Evolutionary conservation across 2,797 vertebrate species (phyloP).

Genomic region (Anguilla marmorata): DNA sequence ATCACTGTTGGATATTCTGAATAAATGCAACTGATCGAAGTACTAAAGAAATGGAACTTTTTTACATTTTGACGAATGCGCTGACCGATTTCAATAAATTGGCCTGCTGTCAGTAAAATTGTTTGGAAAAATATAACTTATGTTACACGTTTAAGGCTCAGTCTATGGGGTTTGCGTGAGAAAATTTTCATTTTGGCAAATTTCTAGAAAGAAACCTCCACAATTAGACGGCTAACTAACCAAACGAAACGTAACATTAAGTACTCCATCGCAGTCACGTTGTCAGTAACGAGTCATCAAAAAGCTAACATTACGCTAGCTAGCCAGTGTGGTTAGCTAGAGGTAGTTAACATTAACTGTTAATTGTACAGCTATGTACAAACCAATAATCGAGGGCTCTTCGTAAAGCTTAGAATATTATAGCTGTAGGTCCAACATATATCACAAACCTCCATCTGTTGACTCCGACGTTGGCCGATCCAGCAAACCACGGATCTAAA

Average conservation of each 20-base stretch:
- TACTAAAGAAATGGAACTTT: too few species aligned
- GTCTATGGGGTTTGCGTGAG: not conserved
- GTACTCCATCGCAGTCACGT: not conserved
- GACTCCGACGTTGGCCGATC: slow-evolving; percentile 89
- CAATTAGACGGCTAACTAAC: not conserved
- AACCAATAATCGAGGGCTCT: too few species aligned
- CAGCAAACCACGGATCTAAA: slow-evolving; percentile 94
- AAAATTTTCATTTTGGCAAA: not conserved
- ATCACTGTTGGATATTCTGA: too few species aligned
- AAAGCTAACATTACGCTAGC: not conserved
- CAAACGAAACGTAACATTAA: not conserved
- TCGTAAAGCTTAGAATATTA: too few species aligned
- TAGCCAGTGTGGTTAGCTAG: not conserved
- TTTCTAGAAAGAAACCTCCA: not conserved
- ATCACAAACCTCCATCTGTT: slow-evolving; percentile 87
- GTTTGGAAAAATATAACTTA: too few species aligned
- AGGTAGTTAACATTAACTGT: not conserved
- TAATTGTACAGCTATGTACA: too few species aligned
- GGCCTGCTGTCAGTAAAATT: too few species aligned
- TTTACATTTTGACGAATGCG: too few species aligned
- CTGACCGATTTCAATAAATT: too few species aligned
- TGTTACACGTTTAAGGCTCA: too few species aligned
- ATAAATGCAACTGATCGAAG: too few species aligned
- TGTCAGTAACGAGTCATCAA: not conserved
- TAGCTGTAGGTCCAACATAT: not conserved